A percentile compares a stretch with the other conserved stretches of the same genome.
These are phyloP conservation scores for Oenanthe melanoleuca DNA, from an alignment of 2,113 vertebrate genomes.

Conservation along the genomic window DNA sequence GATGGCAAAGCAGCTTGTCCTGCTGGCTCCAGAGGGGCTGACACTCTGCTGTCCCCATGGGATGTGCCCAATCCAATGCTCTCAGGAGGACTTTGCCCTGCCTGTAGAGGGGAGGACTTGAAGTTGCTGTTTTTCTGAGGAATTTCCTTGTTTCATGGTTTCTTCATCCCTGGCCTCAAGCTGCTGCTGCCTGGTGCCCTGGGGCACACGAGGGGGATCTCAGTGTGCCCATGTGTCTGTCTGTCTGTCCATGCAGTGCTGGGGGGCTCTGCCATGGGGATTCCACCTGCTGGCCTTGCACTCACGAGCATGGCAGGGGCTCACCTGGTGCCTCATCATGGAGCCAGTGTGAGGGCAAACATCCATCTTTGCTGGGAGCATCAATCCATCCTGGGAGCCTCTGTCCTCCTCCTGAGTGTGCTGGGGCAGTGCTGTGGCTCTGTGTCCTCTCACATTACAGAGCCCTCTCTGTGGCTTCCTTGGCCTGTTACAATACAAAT, in stretches of 20 bases:
- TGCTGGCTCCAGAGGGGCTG: background rate
- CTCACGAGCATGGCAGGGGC: rapidly evolving
- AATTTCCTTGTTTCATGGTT: background rate
- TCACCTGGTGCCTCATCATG: background rate
- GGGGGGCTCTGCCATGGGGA: background rate
- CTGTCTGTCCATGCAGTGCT: background rate
- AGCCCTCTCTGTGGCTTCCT: background rate
- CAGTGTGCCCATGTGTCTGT: rapidly evolving
- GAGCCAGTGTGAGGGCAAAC: background rate
- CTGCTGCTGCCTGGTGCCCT: background rate
- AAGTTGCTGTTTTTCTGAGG: background rate
- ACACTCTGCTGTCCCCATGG: background rate
- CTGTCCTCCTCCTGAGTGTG: rapidly evolving
- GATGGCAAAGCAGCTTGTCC: background rate
- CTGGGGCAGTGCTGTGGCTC: background rate
- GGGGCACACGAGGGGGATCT: rapidly evolving
- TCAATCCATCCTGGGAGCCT: background rate
- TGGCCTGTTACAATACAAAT: conserved; percentile 23
- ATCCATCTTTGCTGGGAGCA: background rate
- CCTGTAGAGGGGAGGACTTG: background rate
- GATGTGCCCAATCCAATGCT: rapidly evolving
- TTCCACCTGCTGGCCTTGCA: background rate
- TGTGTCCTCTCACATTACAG: conserved; percentile 23
- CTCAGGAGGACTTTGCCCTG: background rate
- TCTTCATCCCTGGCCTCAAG: background rate